These are phyloP conservation scores for Eurytoma californica DNA, from an alignment of 2,888 invertebrate species.

Conservation along the genomic window DNA sequence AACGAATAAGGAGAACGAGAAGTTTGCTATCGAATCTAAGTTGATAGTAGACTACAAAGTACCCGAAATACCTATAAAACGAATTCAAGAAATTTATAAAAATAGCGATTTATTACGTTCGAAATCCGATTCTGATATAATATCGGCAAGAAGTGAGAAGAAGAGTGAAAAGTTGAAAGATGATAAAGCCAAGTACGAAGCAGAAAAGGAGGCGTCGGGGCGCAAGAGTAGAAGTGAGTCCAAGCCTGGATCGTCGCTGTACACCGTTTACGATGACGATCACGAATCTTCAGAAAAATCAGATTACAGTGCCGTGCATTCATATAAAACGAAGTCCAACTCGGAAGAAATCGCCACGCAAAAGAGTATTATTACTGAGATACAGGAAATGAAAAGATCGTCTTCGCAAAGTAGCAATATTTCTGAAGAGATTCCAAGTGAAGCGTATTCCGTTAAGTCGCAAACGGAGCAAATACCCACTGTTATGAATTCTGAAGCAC, in stretches of 20 bases:
- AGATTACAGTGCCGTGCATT: conserved; percentile 38
- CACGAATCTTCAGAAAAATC: conserved; percentile 48
- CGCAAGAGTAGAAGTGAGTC: conserved; percentile 16
- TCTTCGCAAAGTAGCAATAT: conserved; percentile 57
- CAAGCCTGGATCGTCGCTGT: conserved; percentile 24
- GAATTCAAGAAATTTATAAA: conserved; percentile 71
- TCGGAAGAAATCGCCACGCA: conserved; percentile 58
- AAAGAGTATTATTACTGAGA: conserved; percentile 52
- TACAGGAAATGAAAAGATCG: conserved; percentile 52
- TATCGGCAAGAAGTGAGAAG: conserved; percentile 56
- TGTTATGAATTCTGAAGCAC: conserved; percentile 32
- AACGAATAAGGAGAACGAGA: conserved; percentile 66
- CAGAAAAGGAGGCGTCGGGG: conserved; percentile 15
- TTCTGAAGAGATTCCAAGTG: conserved; percentile 61
- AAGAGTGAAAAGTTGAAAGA: conserved; percentile 50
- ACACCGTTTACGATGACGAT: conserved; percentile 46
- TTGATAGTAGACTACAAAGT: conserved; percentile 71
- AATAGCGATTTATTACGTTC: conserved; percentile 69
- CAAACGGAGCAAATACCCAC: conserved; percentile 39
- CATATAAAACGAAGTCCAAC: conserved; percentile 55
- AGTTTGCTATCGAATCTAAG: conserved; percentile 70
- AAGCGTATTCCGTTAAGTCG: conserved; percentile 55
- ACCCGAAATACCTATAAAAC: conserved; percentile 72
- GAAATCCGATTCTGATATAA: conserved; percentile 70
- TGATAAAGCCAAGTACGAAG: conserved; percentile 21